Evolutionary conservation across 2,888 invertebrate genomes (phyloP), one percentile per base, ranked within the genome.

Genomic region (Epistrophella euchroma): DNA sequence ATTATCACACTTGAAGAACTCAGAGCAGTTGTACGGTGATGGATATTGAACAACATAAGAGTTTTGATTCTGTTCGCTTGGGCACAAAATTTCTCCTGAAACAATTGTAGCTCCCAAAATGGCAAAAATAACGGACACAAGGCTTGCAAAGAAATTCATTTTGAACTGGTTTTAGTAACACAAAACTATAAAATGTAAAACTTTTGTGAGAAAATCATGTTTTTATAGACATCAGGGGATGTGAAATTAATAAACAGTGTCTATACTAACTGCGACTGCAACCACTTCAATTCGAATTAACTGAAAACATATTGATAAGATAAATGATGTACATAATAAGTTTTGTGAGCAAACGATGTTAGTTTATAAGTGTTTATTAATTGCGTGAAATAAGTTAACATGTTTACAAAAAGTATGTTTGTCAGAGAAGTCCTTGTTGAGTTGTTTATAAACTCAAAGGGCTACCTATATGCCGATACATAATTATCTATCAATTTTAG

Each of bases 31-130:
- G 4, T 3, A 0, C 4, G 73, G 47, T 32, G 79, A 79, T 2
- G 79, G 64, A 37, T 47, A 58, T 5, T 58, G 58, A 17, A 74
- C 32, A 4, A 47, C 73, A 40, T 58, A 74, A 0, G 79, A 79
- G 5, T 19, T 25, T 9, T 19, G 5, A 3, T 40, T 19, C 40
- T 79, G 73, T 11, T 32, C 58, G 0, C 2, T 3, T 0, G 79
- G 79, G 37, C 79, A 79, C 11, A 17, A n/a, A 3, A 74, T 47
- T 6, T n/a, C 13, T n/a, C n/a, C 72, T 6, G 72, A 66, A 19
- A 35, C 35, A 17, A 47, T 40, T 5, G 28, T 15, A 22, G 9
- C 15, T 15, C 19, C 47, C 32, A 66, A 45, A 35, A 72, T 25
- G 11, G 45, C 25, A n/a, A 52, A 40, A 70, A 55, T 35, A 70